A percentile compares a stretch with the other conserved stretches of the same genome.
phyloP scores from a whole-genome alignment of 2,888 invertebrate species.

The Subacronicta megacephala region DNA sequence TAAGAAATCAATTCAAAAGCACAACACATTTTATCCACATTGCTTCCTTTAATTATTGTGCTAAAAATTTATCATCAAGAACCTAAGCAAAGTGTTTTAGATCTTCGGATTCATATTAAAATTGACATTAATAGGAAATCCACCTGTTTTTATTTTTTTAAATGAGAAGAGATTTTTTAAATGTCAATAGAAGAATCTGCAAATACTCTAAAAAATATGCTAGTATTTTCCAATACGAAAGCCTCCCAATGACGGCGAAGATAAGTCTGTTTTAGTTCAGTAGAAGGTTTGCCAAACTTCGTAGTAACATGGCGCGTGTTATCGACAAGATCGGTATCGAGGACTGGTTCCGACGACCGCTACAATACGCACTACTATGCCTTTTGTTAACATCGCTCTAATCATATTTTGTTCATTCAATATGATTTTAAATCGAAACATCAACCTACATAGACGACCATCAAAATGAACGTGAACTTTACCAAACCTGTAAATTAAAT shows the following conservation, averaged over 20 bases:
- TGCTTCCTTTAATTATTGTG: no score
- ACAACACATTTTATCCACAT: no score
- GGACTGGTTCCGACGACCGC: conserved; percentile 56
- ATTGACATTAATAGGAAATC: no score
- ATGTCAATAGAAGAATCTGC: no score
- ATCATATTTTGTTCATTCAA: conserved; percentile 47
- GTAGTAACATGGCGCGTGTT: conserved; percentile 43
- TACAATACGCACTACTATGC: conserved; percentile 45
- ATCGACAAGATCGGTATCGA: conserved; percentile 48
- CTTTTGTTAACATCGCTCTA: conserved; percentile 47
- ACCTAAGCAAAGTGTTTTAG: no score
- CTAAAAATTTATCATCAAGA: no score
- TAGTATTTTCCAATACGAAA: conserved; percentile 25
- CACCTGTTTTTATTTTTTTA: no score
- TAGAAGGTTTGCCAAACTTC: conserved; percentile 63
- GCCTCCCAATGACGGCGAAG: background rate
- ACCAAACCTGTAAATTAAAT: conserved; percentile 43
- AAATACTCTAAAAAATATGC: conserved; percentile 35
- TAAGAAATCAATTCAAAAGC: no score
- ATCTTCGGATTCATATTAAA: no score
- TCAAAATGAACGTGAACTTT: conserved; percentile 38
- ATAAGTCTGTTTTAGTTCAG: conserved; percentile 6
- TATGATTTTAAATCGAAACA: conserved; percentile 43
- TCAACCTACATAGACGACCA: conserved; percentile 37
- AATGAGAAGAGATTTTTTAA: no score